These are phyloP conservation scores for Ceyx melanurus DNA, from an alignment of 2,113 vertebrate genomes.

Conservation along the genomic window DNA sequence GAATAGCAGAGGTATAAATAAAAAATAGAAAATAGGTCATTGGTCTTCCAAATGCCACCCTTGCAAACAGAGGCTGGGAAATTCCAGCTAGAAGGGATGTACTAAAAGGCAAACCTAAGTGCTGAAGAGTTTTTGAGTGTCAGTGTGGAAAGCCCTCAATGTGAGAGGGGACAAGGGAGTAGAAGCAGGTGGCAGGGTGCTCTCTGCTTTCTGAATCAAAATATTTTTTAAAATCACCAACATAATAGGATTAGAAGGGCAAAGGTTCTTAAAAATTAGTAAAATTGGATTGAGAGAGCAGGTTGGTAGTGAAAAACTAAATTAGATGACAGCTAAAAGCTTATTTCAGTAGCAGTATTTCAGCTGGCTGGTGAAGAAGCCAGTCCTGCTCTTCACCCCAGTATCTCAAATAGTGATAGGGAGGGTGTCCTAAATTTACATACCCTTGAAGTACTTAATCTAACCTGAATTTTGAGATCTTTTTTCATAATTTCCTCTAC, in stretches of 20 bases:
- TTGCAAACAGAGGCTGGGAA: not conserved
- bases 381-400: not conserved
- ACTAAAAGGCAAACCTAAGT: not conserved
- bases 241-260: not conserved
- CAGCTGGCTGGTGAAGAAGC: not conserved
- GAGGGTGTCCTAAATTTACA: not conserved
- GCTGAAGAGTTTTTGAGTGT: not conserved
- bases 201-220: not conserved
- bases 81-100: not conserved
- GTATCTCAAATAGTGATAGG: not conserved
- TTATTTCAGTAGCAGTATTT: not conserved
- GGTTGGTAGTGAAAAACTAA: not conserved
- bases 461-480: not conserved
- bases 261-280: slow-evolving; percentile 20
- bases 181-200: not conserved
- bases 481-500: not conserved
- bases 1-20: not conserved
- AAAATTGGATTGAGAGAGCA: slow-evolving; percentile 11
- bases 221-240: not conserved
- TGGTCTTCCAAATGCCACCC: not conserved
- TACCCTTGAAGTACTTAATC: not conserved
- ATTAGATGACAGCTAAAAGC: not conserved
- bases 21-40: not conserved
- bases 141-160: not conserved
- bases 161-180: not conserved